These are phyloP conservation scores for Sebastolobus alascanus DNA, from an alignment of 2,797 vertebrate genomes.

Conservation along the genomic window DNA sequence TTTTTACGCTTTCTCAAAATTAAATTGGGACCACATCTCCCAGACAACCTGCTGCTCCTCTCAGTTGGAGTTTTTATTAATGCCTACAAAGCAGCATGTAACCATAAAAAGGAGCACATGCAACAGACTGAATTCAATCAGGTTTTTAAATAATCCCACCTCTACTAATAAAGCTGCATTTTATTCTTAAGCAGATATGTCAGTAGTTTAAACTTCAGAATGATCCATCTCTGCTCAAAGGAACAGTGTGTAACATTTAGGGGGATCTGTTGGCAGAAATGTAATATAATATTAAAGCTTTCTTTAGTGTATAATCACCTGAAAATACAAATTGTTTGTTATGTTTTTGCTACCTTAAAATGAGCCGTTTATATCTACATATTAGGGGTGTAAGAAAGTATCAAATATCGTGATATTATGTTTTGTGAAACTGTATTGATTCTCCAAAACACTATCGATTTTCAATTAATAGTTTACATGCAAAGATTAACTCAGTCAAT, in stretches of 20 bases:
- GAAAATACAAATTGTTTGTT: not conserved
- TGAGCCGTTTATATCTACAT: too few species aligned
- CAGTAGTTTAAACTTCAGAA: not conserved
- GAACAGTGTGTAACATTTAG: too few species aligned
- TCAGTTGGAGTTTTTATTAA: not conserved
- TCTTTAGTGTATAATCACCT: not conserved
- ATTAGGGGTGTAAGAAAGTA: too few species aligned
- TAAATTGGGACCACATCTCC: not conserved
- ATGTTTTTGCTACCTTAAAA: not conserved
- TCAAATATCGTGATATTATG: too few species aligned
- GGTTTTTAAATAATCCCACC: not conserved
- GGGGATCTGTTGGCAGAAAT: not conserved
- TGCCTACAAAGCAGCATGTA: not conserved
- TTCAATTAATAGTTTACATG: too few species aligned
- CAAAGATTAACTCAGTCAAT: too few species aligned
- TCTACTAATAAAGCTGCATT: not conserved
- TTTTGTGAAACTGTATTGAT: too few species aligned
- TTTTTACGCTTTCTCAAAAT: not conserved
- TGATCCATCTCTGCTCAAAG: not conserved
- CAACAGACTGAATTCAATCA: not conserved
- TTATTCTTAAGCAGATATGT: fast-evolving
- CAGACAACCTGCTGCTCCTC: not conserved
- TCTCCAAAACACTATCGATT: too few species aligned
- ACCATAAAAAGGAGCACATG: not conserved
- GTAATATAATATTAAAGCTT: not conserved